Conservation (phyloP, 2,113 vertebrate genomes). For the Naja naja region DNA sequence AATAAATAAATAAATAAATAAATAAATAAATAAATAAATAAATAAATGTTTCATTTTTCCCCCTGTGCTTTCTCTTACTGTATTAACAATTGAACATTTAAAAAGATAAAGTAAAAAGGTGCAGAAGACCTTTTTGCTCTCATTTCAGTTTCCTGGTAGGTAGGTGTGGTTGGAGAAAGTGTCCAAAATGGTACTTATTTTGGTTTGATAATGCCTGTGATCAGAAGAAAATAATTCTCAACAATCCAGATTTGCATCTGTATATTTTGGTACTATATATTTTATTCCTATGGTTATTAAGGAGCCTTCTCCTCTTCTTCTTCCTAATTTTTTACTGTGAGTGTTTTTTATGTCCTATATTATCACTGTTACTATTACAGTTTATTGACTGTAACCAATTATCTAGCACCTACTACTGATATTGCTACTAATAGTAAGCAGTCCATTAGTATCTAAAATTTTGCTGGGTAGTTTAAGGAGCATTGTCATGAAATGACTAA, state of each 20-base stretch:
- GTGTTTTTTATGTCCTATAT: neutral
- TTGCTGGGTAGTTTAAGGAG: neutral
- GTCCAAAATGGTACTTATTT: slow-evolving; percentile 71
- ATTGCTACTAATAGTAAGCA: neutral
- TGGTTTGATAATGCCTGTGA: slow-evolving; percentile 67
- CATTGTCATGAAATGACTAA: neutral
- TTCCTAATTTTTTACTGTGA: neutral
- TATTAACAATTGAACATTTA: slow-evolving; percentile 60
- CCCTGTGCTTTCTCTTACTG: slow-evolving; percentile 34
- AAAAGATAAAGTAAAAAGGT: slow-evolving; percentile 65
- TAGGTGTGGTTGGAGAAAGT: slow-evolving; percentile 66
- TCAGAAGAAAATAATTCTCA: slow-evolving; percentile 63
- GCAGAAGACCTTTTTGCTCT: slow-evolving; percentile 75
- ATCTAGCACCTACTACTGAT: neutral
- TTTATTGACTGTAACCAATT: neutral
- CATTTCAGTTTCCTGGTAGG: slow-evolving; percentile 79
- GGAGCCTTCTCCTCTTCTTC: neutral
- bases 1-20: no score
- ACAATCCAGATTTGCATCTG: slow-evolving; percentile 15
- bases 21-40: no score
- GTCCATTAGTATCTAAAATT: neutral
- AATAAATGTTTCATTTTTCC: neutral
- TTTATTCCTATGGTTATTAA: neutral
- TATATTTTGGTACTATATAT: neutral
- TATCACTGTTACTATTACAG: neutral